Base-by-base conservation (phyloP, 2,113 vertebrate genomes). In the Polypterus bichir region DNA sequence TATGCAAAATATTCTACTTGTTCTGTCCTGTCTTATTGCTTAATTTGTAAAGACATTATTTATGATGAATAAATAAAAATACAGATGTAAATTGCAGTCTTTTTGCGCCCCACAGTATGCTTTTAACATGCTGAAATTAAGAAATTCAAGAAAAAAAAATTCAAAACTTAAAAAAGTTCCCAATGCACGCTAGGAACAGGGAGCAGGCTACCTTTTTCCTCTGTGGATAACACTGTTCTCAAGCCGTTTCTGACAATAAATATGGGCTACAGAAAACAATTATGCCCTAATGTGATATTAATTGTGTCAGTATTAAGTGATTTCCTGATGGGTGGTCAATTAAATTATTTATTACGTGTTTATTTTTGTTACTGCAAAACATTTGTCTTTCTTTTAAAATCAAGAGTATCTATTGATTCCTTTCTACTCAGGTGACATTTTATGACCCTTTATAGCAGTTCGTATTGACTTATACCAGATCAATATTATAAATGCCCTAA, bases 401-500 rank as follows among this genome's bases (percentile, higher is more conserved):
- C 82, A 72, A 74, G 79, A 75, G 78, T 88, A 79, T 80, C 71
- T 88, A 94, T 92, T 78, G 88, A 93, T 91, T 84, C 77, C 75
- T 61, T 78, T 83, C 78, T 79, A 77, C 82, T 88, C 82, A 81
- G 90, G 87, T 91, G 89, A 88, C 92, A 90, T 93, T 92, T 91
- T 89, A 86, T 88, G 89, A 92, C 90, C 86, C 87, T 88, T 88
- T 85, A 82, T 85, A 83, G 84, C 79, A 81, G 81, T 80, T 71
- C 46, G 60, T 89, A 93, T 93, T 85, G 91, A 96, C 91, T 92
- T 82, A 74, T 74, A 79, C 71, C 67, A 77, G 87, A 88, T 90
- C 83, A 58, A 87, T 92, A 86, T 86, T 88, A 83, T 70, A 73
- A 86, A 85, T 73, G 73, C 85, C 84, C 84, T 80, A 79, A 86